A percentile compares a stretch with the other conserved stretches of the same genome.
Conservation (phyloP, 2,113 vertebrate species). For the Oreochromis niloticus region DNA sequence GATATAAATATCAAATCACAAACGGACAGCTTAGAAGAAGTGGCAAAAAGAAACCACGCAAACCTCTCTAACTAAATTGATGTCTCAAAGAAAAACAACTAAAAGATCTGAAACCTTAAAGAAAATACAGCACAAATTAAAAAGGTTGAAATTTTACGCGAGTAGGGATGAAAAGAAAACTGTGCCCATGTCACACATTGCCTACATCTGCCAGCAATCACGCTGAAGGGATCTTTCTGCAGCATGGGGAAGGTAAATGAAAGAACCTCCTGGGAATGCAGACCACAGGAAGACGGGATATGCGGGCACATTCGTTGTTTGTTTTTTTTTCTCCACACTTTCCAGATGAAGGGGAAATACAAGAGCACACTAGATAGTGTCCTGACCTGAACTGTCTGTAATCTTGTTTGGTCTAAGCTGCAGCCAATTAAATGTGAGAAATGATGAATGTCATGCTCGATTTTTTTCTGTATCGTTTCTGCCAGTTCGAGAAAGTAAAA, state of each 20-base stretch:
- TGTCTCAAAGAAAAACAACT: neutral
- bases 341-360: conserved; percentile 20
- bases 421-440: conserved; percentile 26
- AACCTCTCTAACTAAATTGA: neutral
- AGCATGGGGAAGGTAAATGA: conserved; percentile 36
- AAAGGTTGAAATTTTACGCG: neutral
- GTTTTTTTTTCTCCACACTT: neutral
- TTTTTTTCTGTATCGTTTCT: neutral
- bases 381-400: conserved; percentile 29
- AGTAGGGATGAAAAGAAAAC: neutral
- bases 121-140: neutral
- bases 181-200: neutral
- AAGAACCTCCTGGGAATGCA: conserved; percentile 5
- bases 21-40: neutral
- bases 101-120: neutral
- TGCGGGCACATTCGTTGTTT: conserved; percentile 4
- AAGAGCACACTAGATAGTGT: neutral
- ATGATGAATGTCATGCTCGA: neutral
- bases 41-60: neutral
- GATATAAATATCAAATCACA: neutral
- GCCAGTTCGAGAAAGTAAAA: neutral
- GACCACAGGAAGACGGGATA: conserved; percentile 41
- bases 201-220: conserved; percentile 43
- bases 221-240: neutral
- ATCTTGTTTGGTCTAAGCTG: conserved; percentile 10